Evolutionary conservation across 2,888 invertebrate genomes (phyloP), one percentile per base, ranked within the genome.

Genomic region (Aproaerema taeniolella): DNA sequence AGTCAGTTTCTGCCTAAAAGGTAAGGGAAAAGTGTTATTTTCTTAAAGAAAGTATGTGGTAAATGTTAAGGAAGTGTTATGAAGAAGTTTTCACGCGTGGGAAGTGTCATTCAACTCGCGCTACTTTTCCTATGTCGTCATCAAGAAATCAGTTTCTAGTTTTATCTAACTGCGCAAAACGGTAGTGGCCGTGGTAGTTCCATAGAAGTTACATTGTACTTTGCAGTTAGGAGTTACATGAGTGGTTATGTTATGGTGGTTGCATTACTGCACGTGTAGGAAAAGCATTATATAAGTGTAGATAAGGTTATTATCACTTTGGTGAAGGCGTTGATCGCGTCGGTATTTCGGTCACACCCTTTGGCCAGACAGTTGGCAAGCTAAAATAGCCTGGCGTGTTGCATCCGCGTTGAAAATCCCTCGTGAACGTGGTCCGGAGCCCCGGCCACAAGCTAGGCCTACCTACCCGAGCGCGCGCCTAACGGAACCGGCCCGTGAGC

Each of bases 1-100:
- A 63, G 64, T 63, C 67, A 55, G 73, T 72, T 79, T 69, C 71
- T 59, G 59, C 69, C 67, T 66, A 54, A 67, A 79, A 81, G 76
- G 85, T 83, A 55, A 76, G 82, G 69, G 52, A 45, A 28, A 41
- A 43, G 32, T 13, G 35, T 30, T 20, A 15, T 28, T 11, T 28
- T 28, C n/a, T 24, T 28, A 28, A 15, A 28, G 28, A 34, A 28
- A 6, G 20, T 28, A 20, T 17, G 10, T 8, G 26, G 4, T 8
- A 26, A 39, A 37, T 39, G 7, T 29, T 44, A 34, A 13, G 11
- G 15, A 15, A 53, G 26, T 50, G 39, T 32, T 31, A 45, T 41
- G 6, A 43, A 39, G 50, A 44, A 35, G 32, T 42, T 41, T 31
- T 41, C 10, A 16, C 31, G n/a, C 42, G 38, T 49, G 37, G 52